These are phyloP conservation scores for Salticus scenicus DNA, from an alignment of 2,888 invertebrate species.

Conservation along the genomic window DNA sequence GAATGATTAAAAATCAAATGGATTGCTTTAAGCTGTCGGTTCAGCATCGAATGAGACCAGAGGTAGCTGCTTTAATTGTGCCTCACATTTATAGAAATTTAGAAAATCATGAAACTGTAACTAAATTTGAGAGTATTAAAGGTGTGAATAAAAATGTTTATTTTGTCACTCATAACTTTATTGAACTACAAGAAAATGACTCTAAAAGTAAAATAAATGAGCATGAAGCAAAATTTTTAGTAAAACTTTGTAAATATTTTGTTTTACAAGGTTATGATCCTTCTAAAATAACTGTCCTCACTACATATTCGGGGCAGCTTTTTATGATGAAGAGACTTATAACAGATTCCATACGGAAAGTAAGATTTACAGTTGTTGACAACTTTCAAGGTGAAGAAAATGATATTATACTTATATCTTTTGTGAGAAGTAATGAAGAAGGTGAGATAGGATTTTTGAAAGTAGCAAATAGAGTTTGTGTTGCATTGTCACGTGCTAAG, in stretches of 20 bases:
- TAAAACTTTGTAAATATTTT: constrained; percentile 71
- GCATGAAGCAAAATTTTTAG: constrained; percentile 73
- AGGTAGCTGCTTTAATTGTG: constrained; percentile 75
- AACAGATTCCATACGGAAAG: not conserved
- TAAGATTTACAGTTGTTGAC: constrained; percentile 71
- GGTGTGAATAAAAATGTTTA: constrained; percentile 74
- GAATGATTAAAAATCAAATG: constrained; percentile 73
- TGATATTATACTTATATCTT: constrained; percentile 73
- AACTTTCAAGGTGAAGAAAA: constrained; percentile 73
- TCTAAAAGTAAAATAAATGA: constrained; percentile 72
- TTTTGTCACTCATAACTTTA: constrained; percentile 72
- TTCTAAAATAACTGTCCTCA: constrained; percentile 75
- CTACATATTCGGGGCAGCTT: constrained; percentile 75
- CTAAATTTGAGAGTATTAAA: constrained; percentile 71
- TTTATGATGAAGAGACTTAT: constrained; percentile 60
- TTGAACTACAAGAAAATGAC: constrained; percentile 58
- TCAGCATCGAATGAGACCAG: constrained; percentile 76
- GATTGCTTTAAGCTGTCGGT: constrained; percentile 74
- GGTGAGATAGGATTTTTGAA: constrained; percentile 74
- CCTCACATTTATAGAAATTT: constrained; percentile 74
- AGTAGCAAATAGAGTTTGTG: constrained; percentile 73
- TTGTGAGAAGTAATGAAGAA: constrained; percentile 73
- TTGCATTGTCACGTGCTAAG: constrained; percentile 66
- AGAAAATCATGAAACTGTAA: constrained; percentile 72
- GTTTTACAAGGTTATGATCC: constrained; percentile 73